Conservation (phyloP, 1,140 invertebrate genomes). For the Drosophila sucinea region DNA sequence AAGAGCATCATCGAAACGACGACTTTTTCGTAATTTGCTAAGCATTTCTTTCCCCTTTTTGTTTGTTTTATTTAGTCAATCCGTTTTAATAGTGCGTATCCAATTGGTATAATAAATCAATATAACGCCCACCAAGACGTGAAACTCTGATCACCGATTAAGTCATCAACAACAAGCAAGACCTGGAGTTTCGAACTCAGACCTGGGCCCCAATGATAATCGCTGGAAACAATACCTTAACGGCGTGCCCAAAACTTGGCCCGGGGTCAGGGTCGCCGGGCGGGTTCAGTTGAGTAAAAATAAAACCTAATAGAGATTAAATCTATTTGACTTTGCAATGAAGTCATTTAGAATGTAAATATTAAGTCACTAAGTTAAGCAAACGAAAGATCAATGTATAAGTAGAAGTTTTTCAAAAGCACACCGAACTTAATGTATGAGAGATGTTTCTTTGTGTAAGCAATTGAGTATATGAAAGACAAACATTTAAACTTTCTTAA, state of each 20-base stretch:
- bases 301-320: conserved; percentile 51
- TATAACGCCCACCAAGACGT: conserved; percentile 60
- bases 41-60: conserved; percentile 7
- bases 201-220: conserved; percentile 39
- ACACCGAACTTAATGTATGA: no score
- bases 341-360: conserved; percentile 60
- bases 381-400: not conserved
- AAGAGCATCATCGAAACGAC: not conserved
- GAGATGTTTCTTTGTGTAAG: no score
- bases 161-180: conserved; percentile 65
- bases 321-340: conserved; percentile 47
- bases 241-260: conserved; percentile 50
- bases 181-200: not conserved
- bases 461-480: no score
- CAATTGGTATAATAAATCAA: conserved; percentile 70
- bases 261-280: conserved; percentile 57
- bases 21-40: not conserved
- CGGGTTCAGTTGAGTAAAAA: conserved; percentile 34
- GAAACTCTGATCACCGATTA: conserved; percentile 64
- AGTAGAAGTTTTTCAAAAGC: no score
- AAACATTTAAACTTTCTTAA: no score
- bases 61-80: conserved; percentile 35
- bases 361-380: conserved; percentile 3
- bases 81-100: conserved; percentile 66
- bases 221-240: conserved; percentile 64